Percentiles rank a stretch among this genome's conserved stretches.
phyloP scores from a whole-genome alignment of 2,113 vertebrate species.

The Probosciger aterrimus region DNA sequence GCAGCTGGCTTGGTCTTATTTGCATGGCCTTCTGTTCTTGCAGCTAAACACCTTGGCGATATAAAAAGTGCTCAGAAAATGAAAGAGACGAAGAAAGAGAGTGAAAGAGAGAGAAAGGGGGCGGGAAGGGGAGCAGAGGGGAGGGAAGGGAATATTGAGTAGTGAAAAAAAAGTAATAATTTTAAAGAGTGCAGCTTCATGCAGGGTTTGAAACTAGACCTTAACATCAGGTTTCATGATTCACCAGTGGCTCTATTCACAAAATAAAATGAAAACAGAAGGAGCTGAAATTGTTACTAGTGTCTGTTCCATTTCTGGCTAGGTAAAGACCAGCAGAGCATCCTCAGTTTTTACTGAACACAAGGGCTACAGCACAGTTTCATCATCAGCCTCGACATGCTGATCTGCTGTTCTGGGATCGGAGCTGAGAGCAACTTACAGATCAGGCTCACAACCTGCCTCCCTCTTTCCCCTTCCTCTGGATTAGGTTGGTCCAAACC shows the following conservation, averaged over 20 bases:
- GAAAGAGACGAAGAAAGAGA: background rate
- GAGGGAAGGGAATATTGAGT: background rate
- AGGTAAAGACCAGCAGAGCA: background rate
- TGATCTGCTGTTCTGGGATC: background rate
- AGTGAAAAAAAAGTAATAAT: background rate
- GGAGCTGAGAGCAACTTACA: background rate
- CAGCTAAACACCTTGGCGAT: background rate
- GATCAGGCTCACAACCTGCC: background rate
- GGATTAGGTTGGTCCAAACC: background rate
- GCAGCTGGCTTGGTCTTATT: conserved; percentile 34
- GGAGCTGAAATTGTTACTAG: background rate
- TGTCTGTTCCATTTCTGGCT: background rate
- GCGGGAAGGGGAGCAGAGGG: background rate
- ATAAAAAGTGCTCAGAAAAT: background rate
- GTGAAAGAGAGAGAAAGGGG: background rate
- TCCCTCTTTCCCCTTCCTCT: background rate
- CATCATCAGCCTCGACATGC: background rate
- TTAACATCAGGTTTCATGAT: background rate
- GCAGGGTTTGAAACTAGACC: background rate
- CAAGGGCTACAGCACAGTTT: background rate
- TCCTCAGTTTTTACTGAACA: background rate
- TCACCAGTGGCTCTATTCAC: background rate
- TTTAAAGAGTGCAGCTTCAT: background rate
- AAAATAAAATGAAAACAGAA: background rate
- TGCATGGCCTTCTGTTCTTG: background rate